Conservation (phyloP, 1,140 invertebrate genomes). For the Drosophila takahashii region DNA sequence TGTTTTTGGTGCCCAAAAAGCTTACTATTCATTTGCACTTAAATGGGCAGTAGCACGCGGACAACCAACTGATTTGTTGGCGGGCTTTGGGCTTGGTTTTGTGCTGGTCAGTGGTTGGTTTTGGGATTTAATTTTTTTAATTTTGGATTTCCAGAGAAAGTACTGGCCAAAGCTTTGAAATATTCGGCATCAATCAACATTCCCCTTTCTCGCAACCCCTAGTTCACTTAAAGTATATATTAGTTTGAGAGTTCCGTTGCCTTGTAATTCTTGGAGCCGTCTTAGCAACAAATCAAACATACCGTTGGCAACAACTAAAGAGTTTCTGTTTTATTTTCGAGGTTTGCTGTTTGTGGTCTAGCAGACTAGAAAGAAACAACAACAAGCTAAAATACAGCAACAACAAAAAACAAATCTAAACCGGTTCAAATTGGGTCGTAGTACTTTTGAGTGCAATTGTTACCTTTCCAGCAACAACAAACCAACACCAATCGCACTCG, state of each 20-base stretch:
- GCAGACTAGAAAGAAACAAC: constrained; percentile 29
- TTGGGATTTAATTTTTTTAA: neutral
- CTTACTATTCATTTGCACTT: constrained; percentile 68
- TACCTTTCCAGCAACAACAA: constrained; percentile 57
- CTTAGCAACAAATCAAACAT: constrained; percentile 39
- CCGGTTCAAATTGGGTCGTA: constrained; percentile 82
- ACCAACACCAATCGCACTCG: constrained; percentile 22
- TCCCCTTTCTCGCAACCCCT: no score
- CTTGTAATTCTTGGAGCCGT: no score
- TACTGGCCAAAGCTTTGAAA: constrained; percentile 31
- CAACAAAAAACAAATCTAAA: constrained; percentile 52
- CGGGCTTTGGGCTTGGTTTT: no score
- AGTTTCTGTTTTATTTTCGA: constrained; percentile 26
- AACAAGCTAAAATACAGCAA: constrained; percentile 30
- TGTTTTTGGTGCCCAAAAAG: constrained; percentile 48
- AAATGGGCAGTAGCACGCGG: constrained; percentile 44
- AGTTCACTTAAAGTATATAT: no score
- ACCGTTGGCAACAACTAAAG: constrained; percentile 33
- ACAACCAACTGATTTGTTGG: neutral
- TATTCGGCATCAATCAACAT: constrained; percentile 20
- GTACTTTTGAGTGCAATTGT: constrained; percentile 83
- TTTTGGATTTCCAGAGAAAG: constrained; percentile 61
- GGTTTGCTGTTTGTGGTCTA: constrained; percentile 15
- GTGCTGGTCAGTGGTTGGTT: no score
- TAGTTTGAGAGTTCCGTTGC: no score